Percentiles rank a stretch among this genome's conserved stretches.
These are phyloP conservation scores for Dallia pectoralis DNA, from an alignment of 2,797 vertebrate genomes.

Conservation along the genomic window DNA sequence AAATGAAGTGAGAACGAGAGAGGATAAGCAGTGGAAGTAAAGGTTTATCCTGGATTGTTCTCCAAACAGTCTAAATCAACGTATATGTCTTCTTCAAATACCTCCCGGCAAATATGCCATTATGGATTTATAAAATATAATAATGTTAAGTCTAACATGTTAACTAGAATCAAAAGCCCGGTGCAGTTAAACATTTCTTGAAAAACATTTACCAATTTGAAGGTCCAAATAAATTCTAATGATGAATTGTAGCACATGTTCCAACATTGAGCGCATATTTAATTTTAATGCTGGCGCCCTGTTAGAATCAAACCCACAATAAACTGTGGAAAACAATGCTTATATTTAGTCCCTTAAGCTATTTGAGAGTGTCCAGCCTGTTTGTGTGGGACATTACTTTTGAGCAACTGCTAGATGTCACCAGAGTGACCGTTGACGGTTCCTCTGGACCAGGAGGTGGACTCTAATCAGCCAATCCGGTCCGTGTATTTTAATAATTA, in stretches of 20 bases:
- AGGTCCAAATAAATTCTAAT: no score
- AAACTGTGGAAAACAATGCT: no score
- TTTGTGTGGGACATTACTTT: no score
- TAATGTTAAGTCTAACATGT: not conserved
- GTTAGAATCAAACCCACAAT: no score
- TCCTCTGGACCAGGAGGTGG: no score
- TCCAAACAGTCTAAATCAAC: conserved; percentile 4
- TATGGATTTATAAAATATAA: not conserved
- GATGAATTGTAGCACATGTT: not conserved
- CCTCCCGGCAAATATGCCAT: not conserved
- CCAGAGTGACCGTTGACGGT: no score
- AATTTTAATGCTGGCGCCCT: not conserved
- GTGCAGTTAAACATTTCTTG: no score
- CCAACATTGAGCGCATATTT: not conserved
- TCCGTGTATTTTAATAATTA: no score
- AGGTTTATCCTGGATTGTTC: conserved; percentile 1
- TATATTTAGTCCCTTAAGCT: no score
- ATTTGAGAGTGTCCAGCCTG: no score
- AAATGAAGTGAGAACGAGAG: conserved; percentile 41
- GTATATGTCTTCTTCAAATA: not conserved
- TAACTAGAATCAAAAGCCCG: not conserved
- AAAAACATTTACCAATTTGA: not conserved
- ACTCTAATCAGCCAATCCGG: no score
- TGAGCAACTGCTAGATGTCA: no score
- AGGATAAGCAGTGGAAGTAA: conserved; percentile 19